These are phyloP conservation scores for Pristionchus pacificus DNA, from an alignment of 1,140 invertebrate genomes.

Conservation along the genomic window DNA sequence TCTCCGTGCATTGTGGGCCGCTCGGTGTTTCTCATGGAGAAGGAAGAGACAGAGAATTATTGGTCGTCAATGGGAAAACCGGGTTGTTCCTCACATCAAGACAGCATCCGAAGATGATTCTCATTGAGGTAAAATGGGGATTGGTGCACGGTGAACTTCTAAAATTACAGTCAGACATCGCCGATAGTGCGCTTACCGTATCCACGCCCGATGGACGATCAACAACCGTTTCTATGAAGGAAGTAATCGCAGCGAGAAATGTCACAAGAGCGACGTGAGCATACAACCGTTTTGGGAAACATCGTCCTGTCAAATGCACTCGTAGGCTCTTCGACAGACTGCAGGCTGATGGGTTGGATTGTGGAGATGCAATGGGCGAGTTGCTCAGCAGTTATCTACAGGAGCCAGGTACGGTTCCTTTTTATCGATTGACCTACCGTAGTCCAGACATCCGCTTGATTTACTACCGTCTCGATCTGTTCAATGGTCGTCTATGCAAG, in stretches of 20 bases:
- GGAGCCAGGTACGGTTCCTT: neutral
- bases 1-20: neutral
- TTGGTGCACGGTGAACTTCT: neutral
- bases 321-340: neutral
- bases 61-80: neutral
- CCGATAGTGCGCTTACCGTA: no score
- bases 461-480: conserved; percentile 1
- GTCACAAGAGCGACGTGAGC: neutral
- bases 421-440: conserved; percentile 10
- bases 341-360: conserved; percentile 23
- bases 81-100: neutral
- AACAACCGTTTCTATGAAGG: no score
- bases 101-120: neutral
- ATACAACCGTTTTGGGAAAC: no score
- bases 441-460: conserved; percentile 17
- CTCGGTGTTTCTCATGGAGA: neutral
- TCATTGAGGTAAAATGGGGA: neutral
- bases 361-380: conserved; percentile 13
- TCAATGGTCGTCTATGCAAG: conserved; percentile 19
- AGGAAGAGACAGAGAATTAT: neutral
- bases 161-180: no score
- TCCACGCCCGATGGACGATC: no score
- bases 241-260: neutral
- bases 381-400: conserved; percentile 18
- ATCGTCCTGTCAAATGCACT: no score